These are phyloP conservation scores for Dermatophagoides farinae DNA, from an alignment of 1,140 invertebrate species.

Conservation along the genomic window DNA sequence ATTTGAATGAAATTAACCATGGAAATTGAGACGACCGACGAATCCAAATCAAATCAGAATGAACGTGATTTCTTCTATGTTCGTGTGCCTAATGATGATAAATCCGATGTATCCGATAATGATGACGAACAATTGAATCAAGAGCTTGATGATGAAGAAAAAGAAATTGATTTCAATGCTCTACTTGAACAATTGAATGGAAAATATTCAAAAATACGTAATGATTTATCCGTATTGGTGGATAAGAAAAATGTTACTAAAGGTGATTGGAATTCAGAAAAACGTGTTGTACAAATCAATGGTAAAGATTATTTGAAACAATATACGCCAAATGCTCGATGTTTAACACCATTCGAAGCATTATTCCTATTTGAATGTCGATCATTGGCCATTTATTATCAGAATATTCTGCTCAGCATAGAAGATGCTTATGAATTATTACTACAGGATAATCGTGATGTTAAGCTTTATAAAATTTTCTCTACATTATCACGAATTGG, in stretches of 20 bases:
- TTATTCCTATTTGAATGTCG: conserved; percentile 12
- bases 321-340: neutral
- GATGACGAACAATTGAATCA: too few relatives aligned
- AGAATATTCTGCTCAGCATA: conserved; percentile 6
- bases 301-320: neutral
- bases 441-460: neutral
- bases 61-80: too few relatives aligned
- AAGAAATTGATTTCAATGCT: neutral
- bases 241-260: neutral
- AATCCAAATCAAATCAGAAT: too few relatives aligned
- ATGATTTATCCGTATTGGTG: neutral
- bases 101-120: too few relatives aligned
- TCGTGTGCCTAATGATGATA: too few relatives aligned
- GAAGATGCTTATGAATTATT: conserved; percentile 11
- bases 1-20: too few relatives aligned
- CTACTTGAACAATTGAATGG: neutral
- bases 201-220: too few relatives aligned
- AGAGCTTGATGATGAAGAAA: too few relatives aligned
- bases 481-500: conserved; percentile 4
- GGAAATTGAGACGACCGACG: too few relatives aligned
- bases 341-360: conserved; percentile 10
- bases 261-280: neutral
- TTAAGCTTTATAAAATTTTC: conserved; percentile 1
- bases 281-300: neutral
- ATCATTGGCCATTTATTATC: neutral